phyloP scores from a whole-genome alignment of 2,888 invertebrate species.

The Hedychridium roseum region DNA sequence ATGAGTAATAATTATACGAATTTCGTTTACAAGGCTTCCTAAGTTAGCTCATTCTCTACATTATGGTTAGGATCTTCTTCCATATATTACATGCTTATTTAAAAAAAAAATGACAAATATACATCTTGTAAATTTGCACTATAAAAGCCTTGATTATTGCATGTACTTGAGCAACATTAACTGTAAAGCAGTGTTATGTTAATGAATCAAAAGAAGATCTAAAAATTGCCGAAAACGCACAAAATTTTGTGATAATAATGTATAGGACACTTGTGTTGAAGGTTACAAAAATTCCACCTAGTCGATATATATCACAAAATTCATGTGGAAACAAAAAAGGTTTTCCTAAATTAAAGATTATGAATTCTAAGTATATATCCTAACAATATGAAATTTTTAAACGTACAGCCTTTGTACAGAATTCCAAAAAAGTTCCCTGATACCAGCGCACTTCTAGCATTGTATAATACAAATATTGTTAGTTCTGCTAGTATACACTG shows the following conservation, averaged over 20 bases:
- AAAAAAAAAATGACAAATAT: slow-evolving; percentile 13
- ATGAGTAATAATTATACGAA: slow-evolving; percentile 2
- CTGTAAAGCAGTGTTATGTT: slow-evolving; percentile 13
- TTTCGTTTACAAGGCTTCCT: neutral
- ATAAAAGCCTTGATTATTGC: slow-evolving; percentile 26
- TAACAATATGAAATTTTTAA: neutral
- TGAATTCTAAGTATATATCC: neutral
- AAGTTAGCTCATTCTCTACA: too few relatives aligned
- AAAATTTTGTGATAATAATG: too few relatives aligned
- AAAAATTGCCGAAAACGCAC: too few relatives aligned
- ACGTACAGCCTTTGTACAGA: neutral
- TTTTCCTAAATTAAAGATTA: too few relatives aligned
- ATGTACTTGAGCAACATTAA: slow-evolving; percentile 33
- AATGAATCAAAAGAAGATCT: slow-evolving; percentile 17
- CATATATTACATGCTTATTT: too few relatives aligned
- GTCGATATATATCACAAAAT: too few relatives aligned
- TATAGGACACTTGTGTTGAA: too few relatives aligned
- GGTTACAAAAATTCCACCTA: too few relatives aligned
- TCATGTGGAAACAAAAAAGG: too few relatives aligned
- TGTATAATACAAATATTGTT: slow-evolving; percentile 59
- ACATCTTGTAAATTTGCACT: slow-evolving; percentile 12
- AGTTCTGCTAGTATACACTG: slow-evolving; percentile 57
- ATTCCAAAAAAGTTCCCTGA: slow-evolving; percentile 52
- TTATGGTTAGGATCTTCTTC: too few relatives aligned
- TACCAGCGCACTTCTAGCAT: slow-evolving; percentile 57